A percentile compares a stretch with the other conserved stretches of the same genome.
phyloP scores from a whole-genome alignment of 2,888 invertebrate species.

The Sarcophaga subvicina region DNA sequence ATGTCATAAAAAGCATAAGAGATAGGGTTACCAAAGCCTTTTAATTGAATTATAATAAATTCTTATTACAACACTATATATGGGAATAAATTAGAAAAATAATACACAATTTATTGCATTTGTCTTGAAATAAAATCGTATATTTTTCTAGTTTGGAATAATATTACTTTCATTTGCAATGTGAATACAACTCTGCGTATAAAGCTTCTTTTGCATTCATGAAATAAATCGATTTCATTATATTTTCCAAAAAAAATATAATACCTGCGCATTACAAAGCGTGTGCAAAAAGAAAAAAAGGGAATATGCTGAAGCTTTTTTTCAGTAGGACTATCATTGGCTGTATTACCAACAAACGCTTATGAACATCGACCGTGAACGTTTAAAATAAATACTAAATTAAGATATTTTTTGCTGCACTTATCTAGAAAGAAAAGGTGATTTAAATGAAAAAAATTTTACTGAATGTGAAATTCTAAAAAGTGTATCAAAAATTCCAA shows the following conservation, averaged over 20 bases:
- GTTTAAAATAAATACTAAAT: slow-evolving; percentile 75
- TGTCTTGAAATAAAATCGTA: background rate
- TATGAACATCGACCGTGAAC: slow-evolving; percentile 81
- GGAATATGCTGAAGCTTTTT: slow-evolving; percentile 74
- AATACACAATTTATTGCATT: background rate
- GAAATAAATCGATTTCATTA: slow-evolving; percentile 71
- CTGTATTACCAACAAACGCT: slow-evolving; percentile 78
- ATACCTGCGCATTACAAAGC: slow-evolving; percentile 41
- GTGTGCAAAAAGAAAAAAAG: slow-evolving; percentile 36
- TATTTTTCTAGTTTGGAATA: background rate
- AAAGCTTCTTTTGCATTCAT: slow-evolving; percentile 35
- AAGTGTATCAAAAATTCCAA: slow-evolving; percentile 6
- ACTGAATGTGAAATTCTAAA: slow-evolving; percentile 36
- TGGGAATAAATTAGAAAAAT: background rate
- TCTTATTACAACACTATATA: background rate
- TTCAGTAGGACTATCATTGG: slow-evolving; percentile 74
- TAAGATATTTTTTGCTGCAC: slow-evolving; percentile 74
- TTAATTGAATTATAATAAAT: background rate
- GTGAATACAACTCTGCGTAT: slow-evolving; percentile 56
- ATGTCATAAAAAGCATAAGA: slow-evolving; percentile 46
- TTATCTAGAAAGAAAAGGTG: slow-evolving; percentile 73
- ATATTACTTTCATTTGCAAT: background rate
- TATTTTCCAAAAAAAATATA: background rate
- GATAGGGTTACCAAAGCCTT: slow-evolving; percentile 54
- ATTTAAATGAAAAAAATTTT: slow-evolving; percentile 40